A percentile compares a stretch with the other conserved stretches of the same genome.
Evolutionary conservation across 2,888 invertebrate species (phyloP).

Genomic region (Phaonia tiefii): DNA sequence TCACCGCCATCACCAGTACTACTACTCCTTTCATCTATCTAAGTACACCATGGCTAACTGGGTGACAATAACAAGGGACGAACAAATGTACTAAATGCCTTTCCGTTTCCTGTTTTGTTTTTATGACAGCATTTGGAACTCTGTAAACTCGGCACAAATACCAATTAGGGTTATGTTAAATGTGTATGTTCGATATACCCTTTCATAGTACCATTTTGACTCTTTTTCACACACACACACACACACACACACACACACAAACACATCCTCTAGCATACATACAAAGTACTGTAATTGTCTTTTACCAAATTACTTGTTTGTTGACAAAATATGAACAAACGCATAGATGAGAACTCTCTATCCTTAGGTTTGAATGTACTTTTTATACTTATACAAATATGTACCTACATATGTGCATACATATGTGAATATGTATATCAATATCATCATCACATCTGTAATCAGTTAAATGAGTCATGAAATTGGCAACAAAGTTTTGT

Average conservation of each 20-base stretch:
- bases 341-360: not conserved
- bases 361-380: too few species aligned
- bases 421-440: not conserved
- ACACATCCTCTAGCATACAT: not conserved
- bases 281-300: constrained; percentile 41
- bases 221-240: not conserved
- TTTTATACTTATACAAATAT: too few species aligned
- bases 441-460: constrained; percentile 56
- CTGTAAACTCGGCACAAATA: constrained; percentile 46
- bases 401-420: not conserved
- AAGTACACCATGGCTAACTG: constrained; percentile 18
- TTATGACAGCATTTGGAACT: constrained; percentile 66
- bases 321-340: constrained; percentile 40
- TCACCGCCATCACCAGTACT: not conserved
- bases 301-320: constrained; percentile 13
- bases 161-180: too few species aligned
- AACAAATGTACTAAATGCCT: constrained; percentile 62
- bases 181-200: too few species aligned
- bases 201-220: too few species aligned
- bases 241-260: constrained; percentile 10
- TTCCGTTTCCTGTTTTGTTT: constrained; percentile 69
- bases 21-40: not conserved
- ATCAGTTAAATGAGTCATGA: constrained; percentile 70
- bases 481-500: constrained; percentile 68
- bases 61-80: constrained; percentile 33